Conservation (phyloP, 2,797 vertebrate genomes). For the Dallia pectoralis region DNA sequence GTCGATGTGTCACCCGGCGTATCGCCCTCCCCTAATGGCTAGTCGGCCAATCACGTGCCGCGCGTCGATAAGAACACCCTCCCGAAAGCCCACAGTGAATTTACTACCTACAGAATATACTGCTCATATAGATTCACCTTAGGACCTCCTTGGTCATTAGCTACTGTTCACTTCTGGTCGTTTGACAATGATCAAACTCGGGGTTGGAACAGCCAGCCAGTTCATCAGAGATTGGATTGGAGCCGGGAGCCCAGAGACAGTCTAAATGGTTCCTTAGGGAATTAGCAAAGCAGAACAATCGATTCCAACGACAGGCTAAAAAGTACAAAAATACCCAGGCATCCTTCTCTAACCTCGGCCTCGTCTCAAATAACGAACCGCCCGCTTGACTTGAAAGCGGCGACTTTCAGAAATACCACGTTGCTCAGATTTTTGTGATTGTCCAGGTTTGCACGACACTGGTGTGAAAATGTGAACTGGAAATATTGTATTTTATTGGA, state of each 20-base stretch:
- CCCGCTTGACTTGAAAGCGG: conserved; percentile 23
- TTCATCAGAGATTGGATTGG: conserved; percentile 28
- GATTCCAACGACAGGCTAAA: conserved; percentile 65
- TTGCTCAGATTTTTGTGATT: not conserved
- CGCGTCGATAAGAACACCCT: not conserved
- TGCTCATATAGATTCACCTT: conserved; percentile 2
- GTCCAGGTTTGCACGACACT: not conserved
- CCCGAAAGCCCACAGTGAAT: not conserved
- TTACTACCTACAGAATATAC: not conserved
- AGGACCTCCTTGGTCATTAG: conserved; percentile 34
- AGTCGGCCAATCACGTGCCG: not conserved
- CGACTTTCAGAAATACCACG: not conserved
- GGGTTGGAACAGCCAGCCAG: conserved; percentile 51
- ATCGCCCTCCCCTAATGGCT: too few species aligned
- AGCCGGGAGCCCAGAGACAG: conserved; percentile 55
- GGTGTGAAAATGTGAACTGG: too few species aligned
- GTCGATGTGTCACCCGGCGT: too few species aligned
- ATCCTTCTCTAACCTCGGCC: conserved; percentile 43
- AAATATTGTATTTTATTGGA: too few species aligned
- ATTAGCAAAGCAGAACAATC: conserved; percentile 66
- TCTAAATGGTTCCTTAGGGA: conserved; percentile 71
- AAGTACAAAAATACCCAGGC: conserved; percentile 35
- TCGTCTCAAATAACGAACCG: conserved; percentile 47
- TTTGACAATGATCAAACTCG: conserved; percentile 61
- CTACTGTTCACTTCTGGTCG: conserved; percentile 52